phyloP scores from a whole-genome alignment of 1,140 invertebrate species.

The Drosophila nigromelanica region DNA sequence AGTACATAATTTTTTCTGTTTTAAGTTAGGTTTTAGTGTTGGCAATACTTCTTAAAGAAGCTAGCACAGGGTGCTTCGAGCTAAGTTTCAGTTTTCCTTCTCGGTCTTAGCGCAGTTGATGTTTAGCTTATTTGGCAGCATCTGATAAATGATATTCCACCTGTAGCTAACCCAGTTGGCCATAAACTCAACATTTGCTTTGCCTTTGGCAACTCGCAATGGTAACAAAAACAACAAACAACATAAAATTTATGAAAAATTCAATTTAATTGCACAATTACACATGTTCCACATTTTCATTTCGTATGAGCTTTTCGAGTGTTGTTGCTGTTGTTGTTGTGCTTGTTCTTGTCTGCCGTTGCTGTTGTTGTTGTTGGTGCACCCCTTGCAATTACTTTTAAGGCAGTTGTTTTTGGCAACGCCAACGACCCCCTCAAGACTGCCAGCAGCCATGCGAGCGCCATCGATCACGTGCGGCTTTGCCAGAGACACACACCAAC shows the following conservation, averaged over 20 bases:
- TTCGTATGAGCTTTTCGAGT: slow-evolving; percentile 18
- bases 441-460: slow-evolving; percentile 42
- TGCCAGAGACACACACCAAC: slow-evolving; percentile 38
- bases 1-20: too few species aligned
- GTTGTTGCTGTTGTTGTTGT: slow-evolving; percentile 8
- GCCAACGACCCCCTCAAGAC: slow-evolving; percentile 72
- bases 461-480: slow-evolving; percentile 81
- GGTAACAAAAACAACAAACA: slow-evolving; percentile 26
- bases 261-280: slow-evolving; percentile 84
- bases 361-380: slow-evolving; percentile 48
- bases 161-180: slow-evolving; percentile 36
- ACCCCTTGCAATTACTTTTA: slow-evolving; percentile 81
- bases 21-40: too few species aligned
- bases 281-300: slow-evolving; percentile 80
- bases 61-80: too few species aligned
- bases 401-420: slow-evolving; percentile 54
- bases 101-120: background rate
- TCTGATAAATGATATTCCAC: slow-evolving; percentile 52
- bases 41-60: too few species aligned
- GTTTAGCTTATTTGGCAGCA: background rate
- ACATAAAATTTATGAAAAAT: slow-evolving; percentile 81
- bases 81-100: background rate
- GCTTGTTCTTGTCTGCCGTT: slow-evolving; percentile 1
- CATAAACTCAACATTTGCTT: slow-evolving; percentile 41
- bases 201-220: slow-evolving; percentile 17